Evolutionary conservation across 92 coral and sea anemone genomes (phyloP).

Genomic region (Scolanthus callimorphus): DNA sequence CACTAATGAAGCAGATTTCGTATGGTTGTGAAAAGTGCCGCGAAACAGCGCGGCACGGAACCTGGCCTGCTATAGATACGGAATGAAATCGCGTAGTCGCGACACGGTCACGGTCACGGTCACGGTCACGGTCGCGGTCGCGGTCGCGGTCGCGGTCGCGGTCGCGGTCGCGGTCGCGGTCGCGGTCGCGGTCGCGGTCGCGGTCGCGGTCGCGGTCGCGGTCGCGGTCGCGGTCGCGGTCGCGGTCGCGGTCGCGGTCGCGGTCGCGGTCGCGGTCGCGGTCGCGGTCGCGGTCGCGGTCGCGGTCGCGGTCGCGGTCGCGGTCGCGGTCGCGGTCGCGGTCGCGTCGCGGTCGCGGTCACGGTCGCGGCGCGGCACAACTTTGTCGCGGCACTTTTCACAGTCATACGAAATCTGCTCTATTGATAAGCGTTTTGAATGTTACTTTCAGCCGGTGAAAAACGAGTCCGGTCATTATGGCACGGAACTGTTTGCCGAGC

Average conservation of each 20-base stretch:
- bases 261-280: background rate
- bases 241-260: background rate
- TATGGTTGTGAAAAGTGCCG: no score
- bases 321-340: no score
- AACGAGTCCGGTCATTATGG: constrained; percentile 91
- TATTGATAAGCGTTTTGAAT: background rate
- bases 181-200: background rate
- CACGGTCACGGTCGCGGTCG: background rate
- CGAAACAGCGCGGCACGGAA: no score
- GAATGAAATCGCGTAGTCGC: no score
- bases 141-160: background rate
- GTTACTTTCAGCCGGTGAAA: constrained; percentile 49
- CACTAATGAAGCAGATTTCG: no score
- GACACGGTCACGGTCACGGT: background rate
- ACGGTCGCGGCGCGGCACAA: no score
- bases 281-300: background rate
- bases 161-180: background rate
- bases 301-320: no score
- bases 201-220: background rate
- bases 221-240: background rate
- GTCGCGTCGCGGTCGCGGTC: no score
- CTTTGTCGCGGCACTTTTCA: no score
- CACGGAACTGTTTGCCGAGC: constrained; percentile 83
- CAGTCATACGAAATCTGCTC: no score
- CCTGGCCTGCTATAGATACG: no score